Conservation (phyloP, 2,113 vertebrate species). For the Synodontis membranacea region DNA sequence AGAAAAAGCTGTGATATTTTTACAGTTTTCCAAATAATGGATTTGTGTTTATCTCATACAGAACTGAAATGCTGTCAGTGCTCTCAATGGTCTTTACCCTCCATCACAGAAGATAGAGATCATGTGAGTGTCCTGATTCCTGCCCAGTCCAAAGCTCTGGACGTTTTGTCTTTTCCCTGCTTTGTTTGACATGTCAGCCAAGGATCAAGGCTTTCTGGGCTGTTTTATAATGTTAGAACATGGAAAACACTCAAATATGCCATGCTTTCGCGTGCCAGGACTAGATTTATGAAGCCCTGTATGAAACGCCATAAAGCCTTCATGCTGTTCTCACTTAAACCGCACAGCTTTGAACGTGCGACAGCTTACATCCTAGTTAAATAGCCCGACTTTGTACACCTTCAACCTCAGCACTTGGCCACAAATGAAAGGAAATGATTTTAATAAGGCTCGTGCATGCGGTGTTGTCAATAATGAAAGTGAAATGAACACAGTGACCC, state of each 20-base stretch:
- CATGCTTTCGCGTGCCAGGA: background rate
- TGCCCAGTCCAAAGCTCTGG: background rate
- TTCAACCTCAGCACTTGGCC: background rate
- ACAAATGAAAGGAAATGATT: background rate
- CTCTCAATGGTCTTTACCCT: background rate
- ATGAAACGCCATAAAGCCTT: background rate
- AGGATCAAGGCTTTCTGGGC: background rate
- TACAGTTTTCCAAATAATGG: background rate
- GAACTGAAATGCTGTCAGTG: background rate
- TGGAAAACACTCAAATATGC: background rate
- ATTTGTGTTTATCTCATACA: background rate
- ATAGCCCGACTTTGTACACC: too few species aligned
- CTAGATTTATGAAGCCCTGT: background rate
- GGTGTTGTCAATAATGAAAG: background rate
- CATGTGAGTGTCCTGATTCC: background rate
- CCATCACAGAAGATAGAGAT: background rate
- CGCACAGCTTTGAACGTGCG: background rate
- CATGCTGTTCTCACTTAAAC: background rate
- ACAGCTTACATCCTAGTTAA: background rate
- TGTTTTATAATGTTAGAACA: background rate
- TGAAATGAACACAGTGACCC: background rate
- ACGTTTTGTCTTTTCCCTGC: background rate
- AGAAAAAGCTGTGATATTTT: background rate
- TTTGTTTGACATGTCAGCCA: background rate
- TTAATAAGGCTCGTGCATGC: background rate